phyloP scores from a whole-genome alignment of 2,797 vertebrate genomes.

The Sebastes nivosus region DNA sequence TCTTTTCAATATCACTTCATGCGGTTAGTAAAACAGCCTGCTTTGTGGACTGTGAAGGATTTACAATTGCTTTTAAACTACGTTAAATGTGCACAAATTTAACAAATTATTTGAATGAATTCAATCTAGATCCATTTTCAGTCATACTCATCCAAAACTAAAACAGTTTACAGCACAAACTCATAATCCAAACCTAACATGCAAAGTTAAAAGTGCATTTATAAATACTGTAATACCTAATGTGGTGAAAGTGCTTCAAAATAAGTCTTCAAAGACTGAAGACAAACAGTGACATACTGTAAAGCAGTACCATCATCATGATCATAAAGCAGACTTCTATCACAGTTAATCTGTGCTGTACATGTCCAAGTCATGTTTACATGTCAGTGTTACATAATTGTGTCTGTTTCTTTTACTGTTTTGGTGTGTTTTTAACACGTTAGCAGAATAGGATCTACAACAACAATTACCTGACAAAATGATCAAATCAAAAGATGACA shows the following conservation, averaged over 20 bases:
- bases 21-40: not conserved
- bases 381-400: not conserved
- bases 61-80: not conserved
- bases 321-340: constrained; percentile 8
- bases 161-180: not conserved
- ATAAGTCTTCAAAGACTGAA: not conserved
- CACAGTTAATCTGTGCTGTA: constrained; percentile 5
- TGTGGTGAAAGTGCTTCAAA: not conserved
- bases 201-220: not conserved
- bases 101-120: not conserved
- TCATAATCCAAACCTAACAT: not conserved
- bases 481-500: not conserved
- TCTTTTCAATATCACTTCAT: not conserved
- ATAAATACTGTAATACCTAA: not conserved
- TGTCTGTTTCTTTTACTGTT: not conserved
- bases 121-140: not conserved
- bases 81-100: not conserved
- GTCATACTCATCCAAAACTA: not conserved
- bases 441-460: not conserved
- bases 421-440: not conserved
- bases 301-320: not conserved
- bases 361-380: not conserved
- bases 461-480: not conserved
- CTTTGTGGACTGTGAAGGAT: not conserved
- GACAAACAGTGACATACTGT: not conserved